Percentiles rank a stretch among this genome's conserved stretches.
Conservation (phyloP, 2,797 vertebrate genomes). For the Artibeus jamaicensis region DNA sequence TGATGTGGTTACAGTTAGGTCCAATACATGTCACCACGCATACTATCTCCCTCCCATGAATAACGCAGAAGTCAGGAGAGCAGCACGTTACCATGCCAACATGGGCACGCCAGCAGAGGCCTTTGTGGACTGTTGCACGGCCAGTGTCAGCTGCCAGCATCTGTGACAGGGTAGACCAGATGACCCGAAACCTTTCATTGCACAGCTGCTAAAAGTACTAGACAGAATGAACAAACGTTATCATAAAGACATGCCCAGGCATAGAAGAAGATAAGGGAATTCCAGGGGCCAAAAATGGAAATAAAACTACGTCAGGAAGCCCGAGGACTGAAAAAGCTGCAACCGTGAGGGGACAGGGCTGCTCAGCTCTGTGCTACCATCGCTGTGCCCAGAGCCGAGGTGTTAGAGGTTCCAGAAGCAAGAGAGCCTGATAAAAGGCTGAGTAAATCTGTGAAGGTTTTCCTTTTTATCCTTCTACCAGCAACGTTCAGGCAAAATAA, state of each 20-base stretch:
- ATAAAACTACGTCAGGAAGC: not conserved
- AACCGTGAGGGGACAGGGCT: fast-evolving
- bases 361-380: not conserved
- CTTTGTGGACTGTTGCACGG: not conserved
- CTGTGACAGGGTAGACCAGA: not conserved
- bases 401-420: not conserved
- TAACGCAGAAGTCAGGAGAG: not conserved
- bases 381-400: too few relatives aligned
- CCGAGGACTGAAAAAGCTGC: not conserved
- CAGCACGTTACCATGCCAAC: not conserved
- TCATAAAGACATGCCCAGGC: not conserved
- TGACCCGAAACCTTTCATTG: not conserved
- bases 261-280: not conserved
- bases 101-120: not conserved
- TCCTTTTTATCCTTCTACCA: not conserved
- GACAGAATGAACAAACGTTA: not conserved
- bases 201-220: not conserved
- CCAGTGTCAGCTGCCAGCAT: not conserved
- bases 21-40: not conserved
- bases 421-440: not conserved
- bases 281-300: not conserved
- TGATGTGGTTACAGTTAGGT: not conserved
- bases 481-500: not conserved
- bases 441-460: not conserved
- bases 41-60: not conserved